Evolutionary conservation across 2,888 invertebrate species (phyloP).

Genomic region (Helleia helle): DNA sequence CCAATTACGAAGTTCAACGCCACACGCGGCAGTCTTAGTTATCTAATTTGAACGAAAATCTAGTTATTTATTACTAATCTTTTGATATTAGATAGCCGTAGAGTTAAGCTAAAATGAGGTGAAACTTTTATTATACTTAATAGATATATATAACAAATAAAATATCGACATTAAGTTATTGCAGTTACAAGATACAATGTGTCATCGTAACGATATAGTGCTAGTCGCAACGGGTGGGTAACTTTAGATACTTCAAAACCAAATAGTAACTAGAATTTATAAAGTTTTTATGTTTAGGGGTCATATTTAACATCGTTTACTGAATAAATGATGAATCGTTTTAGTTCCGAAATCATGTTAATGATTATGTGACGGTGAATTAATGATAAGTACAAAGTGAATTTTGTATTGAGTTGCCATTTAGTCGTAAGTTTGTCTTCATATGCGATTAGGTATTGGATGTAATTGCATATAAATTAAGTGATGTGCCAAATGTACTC

Average conservation of each 20-base stretch:
- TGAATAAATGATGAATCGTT: not conserved
- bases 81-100: not conserved
- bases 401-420: constrained; percentile 15
- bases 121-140: not conserved
- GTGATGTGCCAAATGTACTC: constrained; percentile 24
- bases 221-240: not conserved
- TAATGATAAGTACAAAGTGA: constrained; percentile 19
- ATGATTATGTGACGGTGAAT: constrained; percentile 1
- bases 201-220: not conserved
- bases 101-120: not conserved
- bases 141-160: not conserved
- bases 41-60: not conserved
- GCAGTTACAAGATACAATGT: not conserved
- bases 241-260: not conserved
- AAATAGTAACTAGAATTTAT: constrained; percentile 6
- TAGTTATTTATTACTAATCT: not conserved
- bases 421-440: constrained; percentile 14
- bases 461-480: constrained; percentile 11
- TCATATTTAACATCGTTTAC: not conserved
- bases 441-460: not conserved
- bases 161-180: not conserved
- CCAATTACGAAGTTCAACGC: not conserved
- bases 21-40: not conserved
- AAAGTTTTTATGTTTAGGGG: not conserved
- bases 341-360: not conserved